Evolutionary conservation across 1,140 invertebrate genomes (phyloP).

Genomic region (Trissolcus basalis): DNA sequence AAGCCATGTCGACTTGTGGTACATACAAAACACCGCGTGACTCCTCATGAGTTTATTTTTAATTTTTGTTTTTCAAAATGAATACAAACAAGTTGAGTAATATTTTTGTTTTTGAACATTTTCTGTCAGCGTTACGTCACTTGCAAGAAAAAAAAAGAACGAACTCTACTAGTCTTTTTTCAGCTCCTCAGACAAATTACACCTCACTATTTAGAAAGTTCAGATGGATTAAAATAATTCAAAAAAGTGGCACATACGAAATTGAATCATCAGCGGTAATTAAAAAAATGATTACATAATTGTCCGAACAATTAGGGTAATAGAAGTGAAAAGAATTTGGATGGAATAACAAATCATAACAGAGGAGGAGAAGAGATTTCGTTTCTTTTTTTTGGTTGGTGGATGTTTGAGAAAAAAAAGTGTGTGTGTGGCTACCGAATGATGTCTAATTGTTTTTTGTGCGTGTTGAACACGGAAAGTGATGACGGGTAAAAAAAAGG

Average conservation of each 20-base stretch:
- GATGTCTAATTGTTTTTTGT: too few relatives aligned
- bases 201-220: slow-evolving; percentile 1
- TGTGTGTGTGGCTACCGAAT: too few relatives aligned
- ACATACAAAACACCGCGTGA: too few relatives aligned
- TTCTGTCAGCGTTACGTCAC: neutral
- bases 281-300: neutral
- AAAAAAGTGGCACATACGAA: neutral
- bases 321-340: too few relatives aligned
- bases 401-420: too few relatives aligned
- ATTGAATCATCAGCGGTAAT: neutral
- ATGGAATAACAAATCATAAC: too few relatives aligned
- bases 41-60: neutral
- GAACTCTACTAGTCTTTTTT: neutral
- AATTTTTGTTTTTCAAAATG: neutral
- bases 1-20: too few relatives aligned
- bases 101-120: slow-evolving; percentile 2
- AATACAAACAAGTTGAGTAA: slow-evolving; percentile 1
- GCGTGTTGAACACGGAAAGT: too few relatives aligned
- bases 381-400: too few relatives aligned
- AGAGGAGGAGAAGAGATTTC: too few relatives aligned
- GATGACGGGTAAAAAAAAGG: neutral
- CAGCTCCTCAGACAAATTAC: neutral
- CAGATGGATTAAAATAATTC: neutral
- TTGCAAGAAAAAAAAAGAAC: neutral
- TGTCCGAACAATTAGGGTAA: neutral